Conservation (phyloP, 2,888 invertebrate species). For the Brachypterus glaber region DNA sequence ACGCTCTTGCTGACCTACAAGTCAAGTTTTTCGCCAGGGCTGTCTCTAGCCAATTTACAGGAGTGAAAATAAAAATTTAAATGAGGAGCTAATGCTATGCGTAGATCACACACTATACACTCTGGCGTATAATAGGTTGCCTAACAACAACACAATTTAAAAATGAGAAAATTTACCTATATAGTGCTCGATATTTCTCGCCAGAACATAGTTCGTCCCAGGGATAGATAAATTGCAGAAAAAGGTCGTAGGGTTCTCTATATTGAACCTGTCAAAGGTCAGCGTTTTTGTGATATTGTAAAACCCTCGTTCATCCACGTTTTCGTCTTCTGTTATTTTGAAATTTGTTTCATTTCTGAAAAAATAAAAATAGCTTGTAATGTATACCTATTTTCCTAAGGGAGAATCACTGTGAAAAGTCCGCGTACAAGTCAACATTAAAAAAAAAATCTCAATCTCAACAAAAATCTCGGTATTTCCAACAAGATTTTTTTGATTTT, state of each 20-base stretch:
- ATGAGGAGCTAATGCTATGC: no score
- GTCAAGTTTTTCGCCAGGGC: no score
- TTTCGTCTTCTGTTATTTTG: conserved; percentile 21
- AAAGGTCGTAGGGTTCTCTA: conserved; percentile 48
- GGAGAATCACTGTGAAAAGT: no score
- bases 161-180: conserved; percentile 47
- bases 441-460: no score
- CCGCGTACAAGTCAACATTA: no score
- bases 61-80: no score
- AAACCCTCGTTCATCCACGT: conserved; percentile 33
- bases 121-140: conserved; percentile 9
- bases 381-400: no score
- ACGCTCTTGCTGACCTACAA: no score
- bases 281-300: conserved; percentile 49
- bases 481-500: no score
- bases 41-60: no score
- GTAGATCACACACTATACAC: no score
- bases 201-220: conserved; percentile 47
- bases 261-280: conserved; percentile 44
- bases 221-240: conserved; percentile 54
- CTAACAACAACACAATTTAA: conserved; percentile 7
- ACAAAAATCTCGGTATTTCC: no score
- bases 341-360: conserved; percentile 27
- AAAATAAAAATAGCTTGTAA: conserved; percentile 16
- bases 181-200: conserved; percentile 47